Evolutionary conservation across 2,113 vertebrate species (phyloP).

Genomic region (Corythoichthys intestinalis): DNA sequence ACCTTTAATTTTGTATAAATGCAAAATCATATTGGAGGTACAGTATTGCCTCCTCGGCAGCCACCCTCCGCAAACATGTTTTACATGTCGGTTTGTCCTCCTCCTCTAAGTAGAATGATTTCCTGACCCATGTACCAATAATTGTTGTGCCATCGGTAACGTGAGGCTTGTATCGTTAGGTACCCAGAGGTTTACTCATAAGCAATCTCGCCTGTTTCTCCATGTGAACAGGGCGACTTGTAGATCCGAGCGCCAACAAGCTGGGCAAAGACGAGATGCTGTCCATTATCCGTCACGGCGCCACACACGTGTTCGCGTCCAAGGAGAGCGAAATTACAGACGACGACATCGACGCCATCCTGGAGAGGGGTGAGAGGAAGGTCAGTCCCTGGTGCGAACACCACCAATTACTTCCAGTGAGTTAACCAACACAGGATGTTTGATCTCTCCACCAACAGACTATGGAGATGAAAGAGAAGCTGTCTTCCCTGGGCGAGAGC

Average conservation of each 20-base stretch:
- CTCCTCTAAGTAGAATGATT: too few relatives aligned
- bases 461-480: conserved; percentile 92
- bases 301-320: conserved; percentile 95
- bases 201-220: not conserved
- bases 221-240: conserved; percentile 80
- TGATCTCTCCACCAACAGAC: conserved; percentile 72
- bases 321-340: conserved; percentile 98
- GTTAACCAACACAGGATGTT: not conserved
- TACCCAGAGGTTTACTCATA: too few relatives aligned
- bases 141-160: too few relatives aligned
- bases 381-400: conserved; percentile 50
- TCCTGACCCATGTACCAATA: too few relatives aligned
- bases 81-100: too few relatives aligned
- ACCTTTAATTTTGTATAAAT: too few relatives aligned
- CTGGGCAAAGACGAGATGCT: conserved; percentile 98
- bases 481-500: conserved; percentile 91
- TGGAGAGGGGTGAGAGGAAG: conserved; percentile 96
- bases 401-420: not conserved
- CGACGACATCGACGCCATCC: conserved; percentile 90
- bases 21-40: too few relatives aligned
- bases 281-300: conserved; percentile 96
- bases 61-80: too few relatives aligned
- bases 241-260: conserved; percentile 95
- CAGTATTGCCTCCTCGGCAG: too few relatives aligned
- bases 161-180: too few relatives aligned